Conservation (phyloP, 2,113 vertebrate species). For the Motacilla alba region DNA sequence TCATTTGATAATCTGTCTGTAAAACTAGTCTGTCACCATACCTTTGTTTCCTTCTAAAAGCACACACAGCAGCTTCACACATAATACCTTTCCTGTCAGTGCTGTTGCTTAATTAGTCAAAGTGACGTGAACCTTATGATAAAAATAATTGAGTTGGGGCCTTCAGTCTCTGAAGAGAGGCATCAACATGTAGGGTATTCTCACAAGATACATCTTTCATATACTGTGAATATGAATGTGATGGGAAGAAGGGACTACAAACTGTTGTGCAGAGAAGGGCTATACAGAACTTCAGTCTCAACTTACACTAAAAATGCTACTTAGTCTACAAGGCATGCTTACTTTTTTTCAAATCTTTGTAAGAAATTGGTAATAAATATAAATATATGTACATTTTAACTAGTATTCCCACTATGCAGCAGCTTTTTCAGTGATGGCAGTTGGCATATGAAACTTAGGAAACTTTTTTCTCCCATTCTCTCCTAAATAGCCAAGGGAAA, state of each 20-base stretch:
- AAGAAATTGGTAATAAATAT: background rate
- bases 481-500: background rate
- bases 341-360: background rate
- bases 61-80: background rate
- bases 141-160: background rate
- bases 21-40: background rate
- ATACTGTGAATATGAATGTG: background rate
- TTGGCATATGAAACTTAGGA: background rate
- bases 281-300: background rate
- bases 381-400: background rate
- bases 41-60: background rate
- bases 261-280: background rate
- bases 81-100: background rate
- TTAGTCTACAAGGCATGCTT: background rate
- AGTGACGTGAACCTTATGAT: background rate
- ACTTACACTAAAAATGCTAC: background rate
- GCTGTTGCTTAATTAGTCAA: background rate
- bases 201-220: background rate
- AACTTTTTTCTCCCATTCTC: background rate
- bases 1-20: background rate
- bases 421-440: background rate
- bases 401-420: background rate
- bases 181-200: background rate
- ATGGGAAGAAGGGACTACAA: background rate
- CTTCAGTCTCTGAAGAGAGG: background rate